Conservation (phyloP, 2,113 vertebrate genomes). For the Platycercus adscitus region DNA sequence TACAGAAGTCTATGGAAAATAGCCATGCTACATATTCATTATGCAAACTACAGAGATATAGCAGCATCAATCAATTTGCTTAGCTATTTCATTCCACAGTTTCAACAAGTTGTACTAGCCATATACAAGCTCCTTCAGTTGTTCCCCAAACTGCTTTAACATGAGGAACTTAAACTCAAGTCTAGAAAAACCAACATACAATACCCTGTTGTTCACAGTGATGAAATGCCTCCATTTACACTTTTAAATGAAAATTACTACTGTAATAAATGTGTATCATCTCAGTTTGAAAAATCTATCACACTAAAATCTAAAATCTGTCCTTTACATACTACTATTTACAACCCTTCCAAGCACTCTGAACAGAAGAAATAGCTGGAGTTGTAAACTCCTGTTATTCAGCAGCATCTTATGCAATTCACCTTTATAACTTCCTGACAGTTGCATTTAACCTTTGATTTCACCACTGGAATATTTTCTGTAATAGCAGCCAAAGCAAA, state of each 20-base stretch:
- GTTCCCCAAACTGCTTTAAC: background rate
- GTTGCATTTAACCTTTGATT: constrained; percentile 51
- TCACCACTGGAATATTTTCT: constrained; percentile 40
- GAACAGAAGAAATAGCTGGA: background rate
- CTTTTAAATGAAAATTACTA: background rate
- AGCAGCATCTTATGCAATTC: constrained; percentile 11
- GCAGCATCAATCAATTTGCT: background rate
- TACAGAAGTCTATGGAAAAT: background rate
- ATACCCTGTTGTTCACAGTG: background rate
- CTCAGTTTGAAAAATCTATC: background rate
- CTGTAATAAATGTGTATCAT: background rate
- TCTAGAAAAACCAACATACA: background rate
- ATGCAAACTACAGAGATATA: background rate
- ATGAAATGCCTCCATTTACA: background rate
- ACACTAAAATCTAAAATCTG: background rate
- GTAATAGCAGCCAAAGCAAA: constrained; percentile 30
- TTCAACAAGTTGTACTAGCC: background rate
- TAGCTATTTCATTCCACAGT: background rate
- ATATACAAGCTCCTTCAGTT: background rate
- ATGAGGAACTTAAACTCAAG: background rate
- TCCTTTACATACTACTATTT: background rate
- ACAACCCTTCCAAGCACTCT: background rate
- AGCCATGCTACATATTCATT: background rate
- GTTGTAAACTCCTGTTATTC: constrained; percentile 38
- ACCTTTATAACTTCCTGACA: constrained; percentile 53